phyloP scores from a whole-genome alignment of 2,797 vertebrate genomes.

The Sciaenops ocellatus region DNA sequence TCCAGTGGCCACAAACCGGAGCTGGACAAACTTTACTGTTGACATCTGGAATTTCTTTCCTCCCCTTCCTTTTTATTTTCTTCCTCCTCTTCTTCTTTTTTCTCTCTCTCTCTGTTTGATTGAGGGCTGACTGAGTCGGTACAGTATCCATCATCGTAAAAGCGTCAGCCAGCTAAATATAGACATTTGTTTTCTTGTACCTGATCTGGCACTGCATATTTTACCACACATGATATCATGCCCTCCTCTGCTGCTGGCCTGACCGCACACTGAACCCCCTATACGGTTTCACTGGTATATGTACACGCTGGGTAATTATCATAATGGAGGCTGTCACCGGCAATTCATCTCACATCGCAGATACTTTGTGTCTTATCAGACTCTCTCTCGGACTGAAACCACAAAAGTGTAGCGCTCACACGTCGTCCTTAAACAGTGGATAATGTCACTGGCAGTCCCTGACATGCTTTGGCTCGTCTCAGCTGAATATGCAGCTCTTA shows the following conservation, averaged over 20 bases:
- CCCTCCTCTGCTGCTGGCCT: constrained; percentile 36
- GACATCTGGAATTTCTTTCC: constrained; percentile 89
- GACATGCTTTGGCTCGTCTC: constrained; percentile 26
- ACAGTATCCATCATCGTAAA: constrained; percentile 74
- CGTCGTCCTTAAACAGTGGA: constrained; percentile 40
- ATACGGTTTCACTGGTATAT: constrained; percentile 47
- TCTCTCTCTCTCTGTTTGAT: constrained; percentile 58
- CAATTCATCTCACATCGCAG: constrained; percentile 53
- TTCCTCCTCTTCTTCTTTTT: constrained; percentile 53
- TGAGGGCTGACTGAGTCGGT: constrained; percentile 77
- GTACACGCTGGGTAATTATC: constrained; percentile 62
- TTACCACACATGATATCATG: constrained; percentile 64
- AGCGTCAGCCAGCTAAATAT: constrained; percentile 77
- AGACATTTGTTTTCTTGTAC: constrained; percentile 72
- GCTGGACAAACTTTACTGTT: constrained; percentile 87
- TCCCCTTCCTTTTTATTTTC: constrained; percentile 69
- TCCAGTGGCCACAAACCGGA: constrained; percentile 85
- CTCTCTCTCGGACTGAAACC: constrained; percentile 38
- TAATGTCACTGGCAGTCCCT: constrained; percentile 44
- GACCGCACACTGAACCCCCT: constrained; percentile 67
- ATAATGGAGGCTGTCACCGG: constrained; percentile 69
- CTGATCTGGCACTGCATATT: constrained; percentile 53
- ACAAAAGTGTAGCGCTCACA: constrained; percentile 34
- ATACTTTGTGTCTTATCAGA: constrained; percentile 51
- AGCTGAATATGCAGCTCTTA: constrained; percentile 7